Base-by-base conservation (phyloP, 2,888 invertebrate genomes). In the Spisula solida region DNA sequence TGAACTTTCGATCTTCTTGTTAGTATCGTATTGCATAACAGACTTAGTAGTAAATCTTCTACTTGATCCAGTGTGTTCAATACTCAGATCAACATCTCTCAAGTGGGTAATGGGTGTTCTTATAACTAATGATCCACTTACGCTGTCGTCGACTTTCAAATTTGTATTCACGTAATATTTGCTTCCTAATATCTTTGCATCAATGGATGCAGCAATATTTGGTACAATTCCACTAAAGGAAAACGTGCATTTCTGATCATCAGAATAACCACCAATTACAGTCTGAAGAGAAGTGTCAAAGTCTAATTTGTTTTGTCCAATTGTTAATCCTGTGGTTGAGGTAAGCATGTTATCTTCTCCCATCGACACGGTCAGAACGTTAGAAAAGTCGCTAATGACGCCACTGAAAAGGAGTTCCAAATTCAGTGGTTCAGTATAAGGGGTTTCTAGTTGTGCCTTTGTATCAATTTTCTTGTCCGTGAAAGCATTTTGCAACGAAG, bases 41-140 rank as follows among this genome's bases (percentile, higher is more conserved):
- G 88, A 80, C 29, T 88, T 91, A 5, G 89, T 84, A 8, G 78
- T 56, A 82, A 91, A 88, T 66, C 86, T 55, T 78, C 89, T 89
- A 1, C 14, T 29, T 34, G 81, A 87, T 25, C 86, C 87, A 34
- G 86, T 60, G 29, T 90, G 89, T 20, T 85, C 82, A 47, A 91
- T 80, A 29, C 51, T 84, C 8, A 90, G n/a, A 29, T 84, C 56
- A 56, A 90, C 47, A 41, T 89, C 88, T 47, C 41, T 79, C 0
- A 90, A 8, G 31, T 60, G n/a, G 8, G 60, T 31, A 20, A 87
- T 48, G 41, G 91, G 91, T 47, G 91, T 90, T 66, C 81, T 88
- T 4, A 91, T 47, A 16, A 78, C 60, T 16, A 91, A 2, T 47
- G 29, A 51, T 12, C 88, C 88, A 51, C 41, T 83, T 10, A 86